Evolutionary conservation across 2,113 vertebrate genomes (phyloP).

Genomic region (Eleginops maclovinus): DNA sequence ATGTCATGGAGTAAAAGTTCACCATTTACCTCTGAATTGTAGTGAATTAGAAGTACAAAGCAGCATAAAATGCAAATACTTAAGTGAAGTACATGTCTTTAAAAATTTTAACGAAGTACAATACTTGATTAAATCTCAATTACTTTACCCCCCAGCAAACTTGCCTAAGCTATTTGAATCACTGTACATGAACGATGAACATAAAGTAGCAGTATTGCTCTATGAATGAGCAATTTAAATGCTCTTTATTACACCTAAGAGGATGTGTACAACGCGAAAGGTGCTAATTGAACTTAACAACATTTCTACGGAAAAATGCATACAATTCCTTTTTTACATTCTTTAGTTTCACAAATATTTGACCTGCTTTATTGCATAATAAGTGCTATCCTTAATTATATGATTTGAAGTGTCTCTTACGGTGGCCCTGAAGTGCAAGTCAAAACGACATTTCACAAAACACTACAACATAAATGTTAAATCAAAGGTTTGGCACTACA

Average conservation of each 20-base stretch:
- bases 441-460: no score
- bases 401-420: not conserved
- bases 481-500: no score
- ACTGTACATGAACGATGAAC: not conserved
- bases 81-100: no score
- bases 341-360: not conserved
- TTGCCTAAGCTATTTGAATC: slow-evolving; percentile 9
- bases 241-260: not conserved
- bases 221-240: slow-evolving; percentile 1
- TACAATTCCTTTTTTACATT: not conserved
- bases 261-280: not conserved
- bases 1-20: no score
- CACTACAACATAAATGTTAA: no score
- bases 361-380: not conserved
- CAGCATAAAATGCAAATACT: no score
- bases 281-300: not conserved
- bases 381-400: not conserved
- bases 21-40: no score
- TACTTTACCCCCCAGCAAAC: no score
- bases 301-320: not conserved
- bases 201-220: not conserved
- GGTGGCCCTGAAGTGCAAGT: no score
- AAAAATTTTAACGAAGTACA: no score
- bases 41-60: no score
- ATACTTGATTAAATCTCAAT: no score